Conservation (phyloP, 1,140 invertebrate species). For the Calliphora vicina region DNA sequence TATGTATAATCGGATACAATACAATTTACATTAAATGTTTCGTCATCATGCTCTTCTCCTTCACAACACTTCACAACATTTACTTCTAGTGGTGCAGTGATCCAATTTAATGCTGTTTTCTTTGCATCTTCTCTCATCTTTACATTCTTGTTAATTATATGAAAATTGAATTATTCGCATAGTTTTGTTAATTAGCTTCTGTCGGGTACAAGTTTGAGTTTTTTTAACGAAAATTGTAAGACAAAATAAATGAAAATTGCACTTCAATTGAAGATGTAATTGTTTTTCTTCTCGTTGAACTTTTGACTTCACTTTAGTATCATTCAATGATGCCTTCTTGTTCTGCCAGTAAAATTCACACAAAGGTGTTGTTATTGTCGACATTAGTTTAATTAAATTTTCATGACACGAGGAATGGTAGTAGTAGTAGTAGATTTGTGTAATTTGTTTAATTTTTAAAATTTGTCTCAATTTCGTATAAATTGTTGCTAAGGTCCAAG, state of each 20-base stretch:
- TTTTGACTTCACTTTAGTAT: not conserved
- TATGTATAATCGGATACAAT: too few species aligned
- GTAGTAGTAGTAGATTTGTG: too few species aligned
- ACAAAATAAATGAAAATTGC: too few species aligned
- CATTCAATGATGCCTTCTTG: not conserved
- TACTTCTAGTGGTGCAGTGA: not conserved
- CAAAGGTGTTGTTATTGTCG: slow-evolving; percentile 35
- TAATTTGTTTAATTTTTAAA: too few species aligned
- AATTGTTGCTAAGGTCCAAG: too few species aligned
- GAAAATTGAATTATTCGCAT: slow-evolving; percentile 39
- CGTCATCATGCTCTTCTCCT: too few species aligned
- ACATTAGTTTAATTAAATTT: slow-evolving; percentile 38
- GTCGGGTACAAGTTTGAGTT: slow-evolving; percentile 29
- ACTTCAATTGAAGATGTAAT: slow-evolving; percentile 21
- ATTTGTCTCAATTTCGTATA: too few species aligned
- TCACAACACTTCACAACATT: not conserved
- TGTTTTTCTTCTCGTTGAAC: not conserved
- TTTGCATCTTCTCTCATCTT: not conserved
- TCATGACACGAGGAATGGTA: not conserved
- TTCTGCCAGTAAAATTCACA: not conserved
- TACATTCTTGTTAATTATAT: not conserved
- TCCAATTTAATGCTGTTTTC: not conserved
- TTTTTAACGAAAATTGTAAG: not conserved
- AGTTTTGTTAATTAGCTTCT: slow-evolving; percentile 40
- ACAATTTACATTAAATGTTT: too few species aligned